Conservation (phyloP, 2,888 invertebrate genomes). For the Rhopalosiphum nymphaeae region DNA sequence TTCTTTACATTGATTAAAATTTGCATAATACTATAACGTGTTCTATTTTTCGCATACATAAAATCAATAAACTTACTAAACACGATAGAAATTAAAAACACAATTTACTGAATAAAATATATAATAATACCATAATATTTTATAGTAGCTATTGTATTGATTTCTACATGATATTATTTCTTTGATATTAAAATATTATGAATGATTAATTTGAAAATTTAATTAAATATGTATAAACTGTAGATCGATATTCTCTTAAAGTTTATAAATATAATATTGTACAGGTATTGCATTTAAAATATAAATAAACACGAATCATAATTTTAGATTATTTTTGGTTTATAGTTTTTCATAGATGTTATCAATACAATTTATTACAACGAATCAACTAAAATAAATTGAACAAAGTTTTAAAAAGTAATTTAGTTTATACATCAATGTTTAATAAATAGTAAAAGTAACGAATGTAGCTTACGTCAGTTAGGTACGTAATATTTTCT, state of each 20-base stretch:
- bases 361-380: not conserved
- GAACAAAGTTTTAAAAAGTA: not conserved
- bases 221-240: not conserved
- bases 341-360: not conserved
- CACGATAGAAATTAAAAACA: not conserved
- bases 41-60: not conserved
- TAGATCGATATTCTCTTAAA: not conserved
- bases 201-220: not conserved
- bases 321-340: not conserved
- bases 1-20: not conserved
- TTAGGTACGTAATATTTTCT: not conserved
- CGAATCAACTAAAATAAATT: not conserved
- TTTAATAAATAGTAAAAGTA: not conserved
- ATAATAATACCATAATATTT: not conserved
- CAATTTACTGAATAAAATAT: not conserved
- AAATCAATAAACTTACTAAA: slow-evolving; percentile 4
- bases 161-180: not conserved
- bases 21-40: not conserved
- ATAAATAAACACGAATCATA: not conserved
- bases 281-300: not conserved
- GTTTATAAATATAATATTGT: not conserved
- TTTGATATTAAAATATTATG: not conserved
- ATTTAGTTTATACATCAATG: not conserved
- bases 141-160: not conserved
- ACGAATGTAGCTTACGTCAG: not conserved